A percentile compares a stretch with the other conserved stretches of the same genome.
Conservation (phyloP, 2,113 vertebrate species). For the Phodopus roborovskii region DNA sequence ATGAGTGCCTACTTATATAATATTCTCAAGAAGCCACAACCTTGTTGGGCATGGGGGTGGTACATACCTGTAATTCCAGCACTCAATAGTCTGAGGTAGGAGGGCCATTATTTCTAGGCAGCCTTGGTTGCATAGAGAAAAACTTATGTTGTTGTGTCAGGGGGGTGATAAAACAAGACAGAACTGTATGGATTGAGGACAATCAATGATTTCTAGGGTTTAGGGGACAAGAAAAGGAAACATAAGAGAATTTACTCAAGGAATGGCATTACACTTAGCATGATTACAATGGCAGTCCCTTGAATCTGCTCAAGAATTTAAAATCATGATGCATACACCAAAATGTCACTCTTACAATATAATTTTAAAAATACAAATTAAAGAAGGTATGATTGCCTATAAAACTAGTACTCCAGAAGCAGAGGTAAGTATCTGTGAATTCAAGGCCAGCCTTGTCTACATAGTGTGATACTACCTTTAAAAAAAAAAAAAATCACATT, state of each 20-base stretch:
- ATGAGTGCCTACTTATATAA: not conserved
- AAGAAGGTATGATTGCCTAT: not conserved
- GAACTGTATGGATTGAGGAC: not conserved
- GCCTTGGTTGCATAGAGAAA: not conserved
- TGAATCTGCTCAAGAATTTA: slow-evolving; percentile 33
- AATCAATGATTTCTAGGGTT: not conserved
- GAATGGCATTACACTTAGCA: not conserved
- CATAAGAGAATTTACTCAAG: not conserved
- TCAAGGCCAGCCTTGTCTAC: not conserved
- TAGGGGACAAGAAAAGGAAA: not conserved
- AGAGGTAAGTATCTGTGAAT: not conserved
- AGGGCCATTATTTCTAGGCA: not conserved
- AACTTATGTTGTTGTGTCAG: too few relatives aligned
- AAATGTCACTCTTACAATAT: not conserved
- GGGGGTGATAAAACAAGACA: not conserved
- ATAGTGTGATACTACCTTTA: not conserved
- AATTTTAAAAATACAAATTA: slow-evolving; percentile 27
- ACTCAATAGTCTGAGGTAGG: not conserved
- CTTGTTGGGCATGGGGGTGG: not conserved
- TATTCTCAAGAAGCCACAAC: not conserved
- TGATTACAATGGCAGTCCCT: not conserved
- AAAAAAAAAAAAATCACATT: not conserved
- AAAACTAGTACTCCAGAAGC: not conserved
- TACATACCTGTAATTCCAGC: not conserved
- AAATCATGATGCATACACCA: not conserved